Conservation (phyloP, 2,113 vertebrate genomes). For the Empidonax alnorum region DNA sequence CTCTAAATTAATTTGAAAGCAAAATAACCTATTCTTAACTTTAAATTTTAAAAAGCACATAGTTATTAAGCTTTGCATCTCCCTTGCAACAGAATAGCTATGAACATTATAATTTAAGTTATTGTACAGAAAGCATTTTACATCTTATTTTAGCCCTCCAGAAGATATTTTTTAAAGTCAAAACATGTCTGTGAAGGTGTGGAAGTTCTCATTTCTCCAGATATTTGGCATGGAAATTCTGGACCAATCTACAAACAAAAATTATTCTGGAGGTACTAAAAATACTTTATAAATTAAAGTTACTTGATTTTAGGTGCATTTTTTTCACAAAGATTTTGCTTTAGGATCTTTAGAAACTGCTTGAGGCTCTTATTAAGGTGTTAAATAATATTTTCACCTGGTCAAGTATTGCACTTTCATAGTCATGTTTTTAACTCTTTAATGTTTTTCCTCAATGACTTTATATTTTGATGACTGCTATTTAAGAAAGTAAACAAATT, state of each 20-base stretch:
- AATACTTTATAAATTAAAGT: background rate
- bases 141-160: background rate
- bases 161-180: background rate
- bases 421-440: background rate
- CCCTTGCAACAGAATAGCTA: background rate
- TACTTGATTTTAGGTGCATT: background rate
- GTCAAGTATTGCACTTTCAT: background rate
- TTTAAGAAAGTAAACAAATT: background rate
- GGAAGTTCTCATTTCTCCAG: background rate
- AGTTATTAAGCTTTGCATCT: background rate
- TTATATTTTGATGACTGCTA: background rate
- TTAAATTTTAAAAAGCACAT: background rate
- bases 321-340: background rate
- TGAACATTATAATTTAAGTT: background rate
- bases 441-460: background rate
- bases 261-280: background rate
- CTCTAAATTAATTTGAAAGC: background rate
- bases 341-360: background rate
- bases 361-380: background rate
- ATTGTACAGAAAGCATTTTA: background rate
- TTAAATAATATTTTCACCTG: background rate
- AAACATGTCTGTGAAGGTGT: background rate
- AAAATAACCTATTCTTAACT: background rate
- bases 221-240: background rate
- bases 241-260: background rate